Conservation (phyloP, 2,888 invertebrate genomes). For the Iphiclides podalirius region DNA sequence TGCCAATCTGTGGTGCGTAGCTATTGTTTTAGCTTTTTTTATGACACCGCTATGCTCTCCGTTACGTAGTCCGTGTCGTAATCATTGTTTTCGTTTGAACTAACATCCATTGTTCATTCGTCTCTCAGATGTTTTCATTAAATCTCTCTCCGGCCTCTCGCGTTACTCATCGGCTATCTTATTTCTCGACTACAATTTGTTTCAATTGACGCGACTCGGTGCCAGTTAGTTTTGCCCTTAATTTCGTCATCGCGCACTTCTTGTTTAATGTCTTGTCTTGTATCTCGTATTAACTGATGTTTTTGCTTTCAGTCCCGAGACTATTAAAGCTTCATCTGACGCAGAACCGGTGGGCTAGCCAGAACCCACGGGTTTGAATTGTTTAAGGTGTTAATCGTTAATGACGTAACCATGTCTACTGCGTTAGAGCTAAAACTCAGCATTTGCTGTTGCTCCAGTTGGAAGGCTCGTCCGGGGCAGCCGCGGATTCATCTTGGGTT, state of each 20-base stretch:
- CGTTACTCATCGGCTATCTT: not conserved
- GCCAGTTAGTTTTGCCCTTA: not conserved
- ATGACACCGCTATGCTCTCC: slow-evolving; percentile 4
- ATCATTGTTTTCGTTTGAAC: not conserved
- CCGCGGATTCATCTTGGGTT: too few relatives aligned
- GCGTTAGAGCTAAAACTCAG: too few relatives aligned
- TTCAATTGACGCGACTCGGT: slow-evolving; percentile 12
- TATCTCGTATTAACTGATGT: too few relatives aligned
- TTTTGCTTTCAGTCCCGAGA: too few relatives aligned
- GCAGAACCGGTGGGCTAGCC: too few relatives aligned
- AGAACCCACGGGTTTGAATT: too few relatives aligned
- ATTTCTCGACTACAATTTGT: slow-evolving; percentile 13
- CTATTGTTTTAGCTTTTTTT: slow-evolving; percentile 18
- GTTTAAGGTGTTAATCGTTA: too few relatives aligned
- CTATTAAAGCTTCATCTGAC: too few relatives aligned
- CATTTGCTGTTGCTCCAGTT: too few relatives aligned
- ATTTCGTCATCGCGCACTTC: not conserved
- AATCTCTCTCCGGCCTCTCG: not conserved
- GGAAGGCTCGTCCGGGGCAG: too few relatives aligned
- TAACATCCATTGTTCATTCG: slow-evolving; percentile 9
- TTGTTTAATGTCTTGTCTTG: too few relatives aligned
- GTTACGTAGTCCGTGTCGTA: slow-evolving; percentile 6
- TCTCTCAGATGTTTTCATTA: not conserved
- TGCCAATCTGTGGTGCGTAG: not conserved
- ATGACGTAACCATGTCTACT: too few relatives aligned